These are phyloP conservation scores for Harpagoxenus sublaevis DNA, from an alignment of 2,888 invertebrate genomes.

Conservation along the genomic window DNA sequence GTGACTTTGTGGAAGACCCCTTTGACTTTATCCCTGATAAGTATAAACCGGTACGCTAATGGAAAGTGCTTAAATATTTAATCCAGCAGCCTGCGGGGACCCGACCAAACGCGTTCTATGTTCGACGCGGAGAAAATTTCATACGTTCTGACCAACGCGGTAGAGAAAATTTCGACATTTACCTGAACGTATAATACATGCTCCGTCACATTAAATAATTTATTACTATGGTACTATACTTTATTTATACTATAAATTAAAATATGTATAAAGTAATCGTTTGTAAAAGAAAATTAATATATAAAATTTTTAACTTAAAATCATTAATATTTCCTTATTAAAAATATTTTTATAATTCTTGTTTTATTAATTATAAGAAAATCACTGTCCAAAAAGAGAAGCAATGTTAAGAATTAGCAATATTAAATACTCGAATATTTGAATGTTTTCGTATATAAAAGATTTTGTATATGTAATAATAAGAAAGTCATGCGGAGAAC, in stretches of 20 bases:
- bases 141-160: conserved; percentile 30
- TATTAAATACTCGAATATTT: not conserved
- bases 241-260: conserved; percentile 1
- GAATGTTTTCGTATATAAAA: not conserved
- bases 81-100: conserved; percentile 71
- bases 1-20: conserved; percentile 77
- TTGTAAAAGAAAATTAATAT: not conserved
- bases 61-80: conserved; percentile 84
- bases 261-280: not conserved
- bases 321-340: not conserved
- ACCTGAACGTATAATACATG: not conserved
- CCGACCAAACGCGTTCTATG: conserved; percentile 40
- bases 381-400: not conserved
- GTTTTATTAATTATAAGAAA: not conserved
- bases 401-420: not conserved
- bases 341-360: conserved; percentile 1
- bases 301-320: not conserved
- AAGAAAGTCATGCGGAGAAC: not conserved
- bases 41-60: conserved; percentile 83
- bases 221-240: not conserved
- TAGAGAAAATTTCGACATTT: conserved; percentile 47
- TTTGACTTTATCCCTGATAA: conserved; percentile 83
- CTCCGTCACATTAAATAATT: not conserved
- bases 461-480: not conserved
- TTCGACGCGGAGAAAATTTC: conserved; percentile 46